Evolutionary conservation across 2,888 invertebrate genomes (phyloP).

Genomic region (Drosophila multiciliata): DNA sequence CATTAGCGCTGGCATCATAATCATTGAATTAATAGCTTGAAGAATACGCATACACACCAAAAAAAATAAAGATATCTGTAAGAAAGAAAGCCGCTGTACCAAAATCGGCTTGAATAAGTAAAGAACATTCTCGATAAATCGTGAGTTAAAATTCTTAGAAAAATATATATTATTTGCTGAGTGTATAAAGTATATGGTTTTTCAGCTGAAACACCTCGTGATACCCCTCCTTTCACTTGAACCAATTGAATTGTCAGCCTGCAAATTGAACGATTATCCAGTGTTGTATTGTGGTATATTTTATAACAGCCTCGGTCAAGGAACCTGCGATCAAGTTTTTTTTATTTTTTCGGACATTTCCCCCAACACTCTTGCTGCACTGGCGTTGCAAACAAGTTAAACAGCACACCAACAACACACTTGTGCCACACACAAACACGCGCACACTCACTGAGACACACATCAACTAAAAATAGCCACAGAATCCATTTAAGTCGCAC

Average conservation of each 20-base stretch:
- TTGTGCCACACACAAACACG: not conserved
- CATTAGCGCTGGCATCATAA: slow-evolving; percentile 78
- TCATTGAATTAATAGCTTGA: slow-evolving; percentile 78
- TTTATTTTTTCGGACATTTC: slow-evolving; percentile 8
- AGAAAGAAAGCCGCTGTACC: not conserved
- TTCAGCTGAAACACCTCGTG: slow-evolving; percentile 35
- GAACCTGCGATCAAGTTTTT: slow-evolving; percentile 50
- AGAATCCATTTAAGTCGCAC: slow-evolving; percentile 58
- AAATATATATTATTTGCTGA: not conserved
- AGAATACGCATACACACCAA: slow-evolving; percentile 33
- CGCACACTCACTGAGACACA: slow-evolving; percentile 10
- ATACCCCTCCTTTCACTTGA: slow-evolving; percentile 58
- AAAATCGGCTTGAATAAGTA: not conserved
- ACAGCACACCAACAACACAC: slow-evolving; percentile 3
- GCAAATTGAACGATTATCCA: slow-evolving; percentile 58
- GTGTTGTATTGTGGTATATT: slow-evolving; percentile 31
- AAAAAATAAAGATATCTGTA: slow-evolving; percentile 18
- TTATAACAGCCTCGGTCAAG: slow-evolving; percentile 59
- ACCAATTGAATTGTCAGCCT: slow-evolving; percentile 63
- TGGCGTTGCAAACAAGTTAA: slow-evolving; percentile 55
- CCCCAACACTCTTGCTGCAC: slow-evolving; percentile 25
- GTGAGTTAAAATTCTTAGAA: not conserved
- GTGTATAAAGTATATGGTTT: slow-evolving; percentile 9
- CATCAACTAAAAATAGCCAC: slow-evolving; percentile 57
- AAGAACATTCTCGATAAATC: not conserved